Base-by-base conservation (phyloP, 30 jellyfish, hydroid and myxozoan species). In the Hydra vulgaris region DNA sequence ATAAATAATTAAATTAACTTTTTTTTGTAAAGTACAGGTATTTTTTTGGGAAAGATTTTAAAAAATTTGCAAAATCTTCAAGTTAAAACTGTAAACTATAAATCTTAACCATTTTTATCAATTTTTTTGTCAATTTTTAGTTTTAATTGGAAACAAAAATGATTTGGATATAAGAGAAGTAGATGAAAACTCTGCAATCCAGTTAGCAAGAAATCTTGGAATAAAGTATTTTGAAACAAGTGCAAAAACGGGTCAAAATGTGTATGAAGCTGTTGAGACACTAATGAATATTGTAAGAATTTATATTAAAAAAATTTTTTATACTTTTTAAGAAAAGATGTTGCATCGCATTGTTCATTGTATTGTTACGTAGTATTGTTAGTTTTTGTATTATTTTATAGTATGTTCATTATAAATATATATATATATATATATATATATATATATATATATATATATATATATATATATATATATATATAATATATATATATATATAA, bases 201-300 rank as follows among this genome's bases (percentile, higher is more conserved):
- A 86, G 27, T 85, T 90, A 15, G 97, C 97, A 8, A 94, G 85
- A 21, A 85, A 88, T 71, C 66, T 90, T 72, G 97, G 97, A 15
- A 87, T 90, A 71, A 78, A 72, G 22, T 90, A 90, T 79, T 90
- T 90, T 66, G 97, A 90, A 82, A 90, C 97, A 8, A 90, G 97
- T 27, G 97, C 97, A 15, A 82, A 82, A 26, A 90, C 94, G 54
- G 97, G 97, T 16, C 88, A 83, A 17, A 77, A 90, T 85, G 97
- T 90, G 17, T 85, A 72, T 7, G 85, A 76, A 25, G 97, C 97
- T n/a, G 89, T 90, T 23, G 95, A 90, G 53, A 83, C 89, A 1
- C 73, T 90, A 23, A 82, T 90, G 27, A 95, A 90, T 53, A 68
- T 78, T 89, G 97, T 81, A 73, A 66, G 95, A 74, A 40, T n/a